Percentiles rank a stretch among this genome's conserved stretches.
Evolutionary conservation across 1,140 invertebrate genomes (phyloP).

Genomic region (Bombus soroeensis): DNA sequence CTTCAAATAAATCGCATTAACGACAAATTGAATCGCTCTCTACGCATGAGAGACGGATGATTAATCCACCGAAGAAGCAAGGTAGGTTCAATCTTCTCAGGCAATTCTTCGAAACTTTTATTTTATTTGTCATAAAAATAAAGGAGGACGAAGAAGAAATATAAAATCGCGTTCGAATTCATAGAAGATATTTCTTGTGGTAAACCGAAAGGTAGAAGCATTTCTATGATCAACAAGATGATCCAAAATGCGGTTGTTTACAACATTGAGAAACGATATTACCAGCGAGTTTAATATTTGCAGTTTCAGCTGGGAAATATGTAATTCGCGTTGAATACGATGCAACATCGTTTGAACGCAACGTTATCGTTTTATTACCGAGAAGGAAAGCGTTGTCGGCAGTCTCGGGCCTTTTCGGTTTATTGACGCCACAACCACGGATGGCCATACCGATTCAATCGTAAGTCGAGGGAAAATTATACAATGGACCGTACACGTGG

Average conservation of each 20-base stretch:
- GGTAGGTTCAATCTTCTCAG: not conserved
- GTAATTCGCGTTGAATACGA: not conserved
- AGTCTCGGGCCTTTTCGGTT: not conserved
- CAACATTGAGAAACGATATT: not conserved
- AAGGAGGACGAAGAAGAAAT: not conserved
- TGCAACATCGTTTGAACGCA: not conserved
- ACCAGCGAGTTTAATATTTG: not conserved
- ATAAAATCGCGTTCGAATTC: not conserved
- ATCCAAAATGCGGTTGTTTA: not conserved
- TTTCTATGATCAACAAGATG: not conserved
- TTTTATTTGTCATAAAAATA: not conserved
- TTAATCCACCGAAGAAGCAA: not conserved
- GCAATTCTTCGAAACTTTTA: no score
- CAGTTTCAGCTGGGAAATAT: not conserved
- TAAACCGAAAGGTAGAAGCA: not conserved
- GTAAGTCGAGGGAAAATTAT: not conserved
- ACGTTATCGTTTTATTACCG: slow-evolving; percentile 21
- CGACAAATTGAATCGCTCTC: not conserved
- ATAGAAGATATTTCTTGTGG: not conserved
- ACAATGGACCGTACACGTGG: not conserved
- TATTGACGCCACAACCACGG: not conserved
- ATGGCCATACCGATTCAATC: not conserved
- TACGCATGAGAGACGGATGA: not conserved
- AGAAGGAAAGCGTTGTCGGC: not conserved
- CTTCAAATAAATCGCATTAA: slow-evolving; percentile 21